Percentiles rank a stretch among this genome's conserved stretches.
phyloP scores from a whole-genome alignment of 2,113 vertebrate species.

The Corapipo altera region DNA sequence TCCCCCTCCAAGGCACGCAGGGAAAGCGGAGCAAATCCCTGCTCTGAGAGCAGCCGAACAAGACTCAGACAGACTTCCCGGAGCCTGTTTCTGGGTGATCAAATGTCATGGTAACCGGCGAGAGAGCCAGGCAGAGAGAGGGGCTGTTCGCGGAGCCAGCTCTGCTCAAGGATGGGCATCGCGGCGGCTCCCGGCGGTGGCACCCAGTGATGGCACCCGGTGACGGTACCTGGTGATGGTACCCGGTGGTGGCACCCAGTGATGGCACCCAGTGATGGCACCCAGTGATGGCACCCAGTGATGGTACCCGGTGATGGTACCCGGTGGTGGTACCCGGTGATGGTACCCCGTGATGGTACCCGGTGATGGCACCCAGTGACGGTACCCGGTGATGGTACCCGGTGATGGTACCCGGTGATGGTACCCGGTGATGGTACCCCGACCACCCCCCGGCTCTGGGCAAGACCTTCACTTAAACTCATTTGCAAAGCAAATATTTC shows the following conservation, averaged over 20 bases:
- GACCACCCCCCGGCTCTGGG: neutral
- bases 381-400: no score
- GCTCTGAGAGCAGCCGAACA: neutral
- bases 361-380: no score
- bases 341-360: no score
- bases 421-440: neutral
- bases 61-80: neutral
- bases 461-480: neutral
- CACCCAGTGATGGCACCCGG: neutral
- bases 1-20: neutral
- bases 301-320: neutral
- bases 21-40: neutral
- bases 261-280: neutral
- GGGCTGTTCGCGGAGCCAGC: neutral
- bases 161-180: fast-evolving
- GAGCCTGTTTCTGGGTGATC: neutral
- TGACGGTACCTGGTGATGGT: neutral
- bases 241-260: fast-evolving
- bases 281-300: neutral
- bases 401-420: neutral
- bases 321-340: no score
- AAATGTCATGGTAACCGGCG: slow-evolving; percentile 51
- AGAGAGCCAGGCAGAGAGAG: neutral
- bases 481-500: neutral
- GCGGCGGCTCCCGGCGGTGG: fast-evolving